Percentiles rank a stretch among this genome's conserved stretches.
Evolutionary conservation across 2,888 invertebrate species (phyloP).

Genomic region (Physocephala rufipes): DNA sequence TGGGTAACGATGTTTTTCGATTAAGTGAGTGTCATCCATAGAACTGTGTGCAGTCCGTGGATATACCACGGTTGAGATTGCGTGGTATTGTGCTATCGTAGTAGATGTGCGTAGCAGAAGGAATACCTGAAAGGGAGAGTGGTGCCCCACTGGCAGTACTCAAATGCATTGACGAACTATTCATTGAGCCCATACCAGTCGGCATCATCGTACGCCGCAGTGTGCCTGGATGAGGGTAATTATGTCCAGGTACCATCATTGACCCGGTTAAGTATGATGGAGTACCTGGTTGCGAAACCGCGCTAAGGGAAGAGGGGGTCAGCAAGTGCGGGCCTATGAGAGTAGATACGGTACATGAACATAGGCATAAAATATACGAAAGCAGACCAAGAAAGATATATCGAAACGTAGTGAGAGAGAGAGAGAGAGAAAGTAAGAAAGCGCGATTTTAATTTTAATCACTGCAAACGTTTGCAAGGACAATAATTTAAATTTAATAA

Average conservation of each 20-base stretch:
- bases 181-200: conserved; percentile 59
- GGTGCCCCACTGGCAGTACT: conserved; percentile 39
- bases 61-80: conserved; percentile 55
- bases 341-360: no score
- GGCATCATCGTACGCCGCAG: conserved; percentile 61
- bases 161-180: conserved; percentile 48
- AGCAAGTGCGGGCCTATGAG: conserved; percentile 57
- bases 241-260: conserved; percentile 61
- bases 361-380: no score
- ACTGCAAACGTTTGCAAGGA: background rate
- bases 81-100: conserved; percentile 63
- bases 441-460: conserved; percentile 1
- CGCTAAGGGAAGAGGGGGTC: conserved; percentile 53
- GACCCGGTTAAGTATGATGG: conserved; percentile 60
- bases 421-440: no score
- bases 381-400: conserved; percentile 16
- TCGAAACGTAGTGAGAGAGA: no score
- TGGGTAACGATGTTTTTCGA: conserved; percentile 59
- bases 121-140: conserved; percentile 51
- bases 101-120: conserved; percentile 55
- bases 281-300: conserved; percentile 52
- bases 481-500: background rate
- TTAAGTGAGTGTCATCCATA: conserved; percentile 65
- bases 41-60: conserved; percentile 59
- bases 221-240: conserved; percentile 58